phyloP scores from a whole-genome alignment of 2,797 vertebrate species.

The Pantherophis vulpinus region DNA sequence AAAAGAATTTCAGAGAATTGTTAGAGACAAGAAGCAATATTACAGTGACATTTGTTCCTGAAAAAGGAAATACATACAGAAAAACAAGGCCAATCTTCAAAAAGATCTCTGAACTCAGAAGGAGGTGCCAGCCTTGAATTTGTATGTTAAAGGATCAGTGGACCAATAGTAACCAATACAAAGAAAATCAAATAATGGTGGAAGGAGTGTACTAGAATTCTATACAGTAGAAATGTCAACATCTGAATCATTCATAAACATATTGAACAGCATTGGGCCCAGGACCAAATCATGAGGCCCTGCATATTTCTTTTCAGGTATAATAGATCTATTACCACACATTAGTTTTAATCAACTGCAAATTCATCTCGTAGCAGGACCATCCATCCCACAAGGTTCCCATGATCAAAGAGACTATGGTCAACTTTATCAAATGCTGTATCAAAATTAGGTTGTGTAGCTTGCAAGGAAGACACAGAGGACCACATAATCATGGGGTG shows the following conservation, averaged over 20 bases:
- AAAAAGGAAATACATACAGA: neutral
- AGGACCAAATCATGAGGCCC: neutral
- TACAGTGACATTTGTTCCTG: neutral
- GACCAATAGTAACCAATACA: neutral
- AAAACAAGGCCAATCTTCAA: neutral
- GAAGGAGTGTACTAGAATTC: neutral
- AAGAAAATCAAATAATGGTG: neutral
- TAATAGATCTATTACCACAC: neutral
- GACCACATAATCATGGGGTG: neutral
- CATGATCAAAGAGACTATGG: neutral
- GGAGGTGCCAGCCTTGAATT: neutral
- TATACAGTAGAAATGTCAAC: neutral
- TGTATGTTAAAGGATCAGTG: neutral
- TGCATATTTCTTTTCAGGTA: neutral
- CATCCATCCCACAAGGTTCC: neutral
- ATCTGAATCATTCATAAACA: neutral
- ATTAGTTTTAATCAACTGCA: neutral
- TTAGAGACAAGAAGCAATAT: neutral
- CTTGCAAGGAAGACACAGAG: neutral
- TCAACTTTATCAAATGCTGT: neutral
- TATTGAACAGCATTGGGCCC: neutral
- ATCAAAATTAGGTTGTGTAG: neutral
- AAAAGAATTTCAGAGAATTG: neutral
- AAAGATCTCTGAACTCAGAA: neutral
- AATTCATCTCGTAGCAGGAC: neutral